A percentile compares a stretch with the other conserved stretches of the same genome.
Conservation (phyloP, 2,113 vertebrate species). For the Setophaga coronata region DNA sequence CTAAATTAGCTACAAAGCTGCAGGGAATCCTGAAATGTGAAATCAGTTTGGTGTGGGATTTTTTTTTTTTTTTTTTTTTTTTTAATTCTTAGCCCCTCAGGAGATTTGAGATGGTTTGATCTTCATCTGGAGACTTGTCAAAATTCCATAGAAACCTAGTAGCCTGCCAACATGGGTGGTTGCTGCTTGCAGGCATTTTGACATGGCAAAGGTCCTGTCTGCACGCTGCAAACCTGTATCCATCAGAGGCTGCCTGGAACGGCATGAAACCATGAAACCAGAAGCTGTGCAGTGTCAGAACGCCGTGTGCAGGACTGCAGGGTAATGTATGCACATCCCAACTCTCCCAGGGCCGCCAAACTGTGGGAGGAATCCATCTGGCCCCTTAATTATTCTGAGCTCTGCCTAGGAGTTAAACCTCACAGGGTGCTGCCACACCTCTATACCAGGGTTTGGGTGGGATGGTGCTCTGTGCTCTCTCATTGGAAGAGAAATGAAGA, state of each 20-base stretch:
- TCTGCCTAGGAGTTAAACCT: background rate
- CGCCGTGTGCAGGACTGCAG: background rate
- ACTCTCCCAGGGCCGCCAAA: background rate
- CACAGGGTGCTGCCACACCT: constrained; percentile 35
- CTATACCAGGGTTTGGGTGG: constrained; percentile 12
- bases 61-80: background rate
- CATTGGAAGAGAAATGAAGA: constrained; percentile 16
- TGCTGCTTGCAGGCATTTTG: constrained; percentile 41
- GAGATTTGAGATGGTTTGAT: constrained; percentile 53
- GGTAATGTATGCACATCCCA: background rate
- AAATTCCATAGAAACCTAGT: constrained; percentile 58
- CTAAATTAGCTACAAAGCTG: constrained; percentile 65
- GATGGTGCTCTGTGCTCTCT: background rate
- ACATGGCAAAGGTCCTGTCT: constrained; percentile 51
- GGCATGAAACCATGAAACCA: constrained; percentile 47
- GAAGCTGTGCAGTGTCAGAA: background rate
- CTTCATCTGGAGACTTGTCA: constrained; percentile 55
- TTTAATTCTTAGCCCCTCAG: constrained; percentile 5
- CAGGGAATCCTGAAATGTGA: constrained; percentile 26
- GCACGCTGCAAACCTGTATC: background rate
- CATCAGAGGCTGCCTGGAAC: constrained; percentile 36
- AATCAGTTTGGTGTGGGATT: background rate
- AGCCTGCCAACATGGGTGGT: constrained; percentile 63
- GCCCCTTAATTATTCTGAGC: constrained; percentile 18
- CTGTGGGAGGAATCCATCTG: constrained; percentile 45